phyloP scores from a whole-genome alignment of 2,113 vertebrate species.

The Piliocolobus tephrosceles region DNA sequence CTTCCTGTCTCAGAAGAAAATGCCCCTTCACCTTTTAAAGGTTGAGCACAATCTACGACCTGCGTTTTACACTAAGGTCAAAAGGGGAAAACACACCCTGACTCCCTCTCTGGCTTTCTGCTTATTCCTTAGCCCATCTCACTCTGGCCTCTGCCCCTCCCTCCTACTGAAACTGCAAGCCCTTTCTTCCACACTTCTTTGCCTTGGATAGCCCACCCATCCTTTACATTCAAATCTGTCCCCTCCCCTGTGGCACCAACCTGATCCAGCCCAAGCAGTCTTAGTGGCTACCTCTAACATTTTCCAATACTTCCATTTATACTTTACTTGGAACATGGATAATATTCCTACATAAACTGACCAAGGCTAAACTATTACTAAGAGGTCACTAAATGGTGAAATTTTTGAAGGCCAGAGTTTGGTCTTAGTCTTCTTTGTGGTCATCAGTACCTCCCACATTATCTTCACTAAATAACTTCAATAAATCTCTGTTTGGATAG shows the following conservation, averaged over 20 bases:
- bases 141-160: neutral
- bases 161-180: neutral
- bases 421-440: neutral
- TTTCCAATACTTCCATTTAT: neutral
- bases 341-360: neutral
- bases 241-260: neutral
- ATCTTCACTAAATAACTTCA: neutral
- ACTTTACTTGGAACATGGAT: neutral
- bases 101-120: neutral
- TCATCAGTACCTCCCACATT: neutral
- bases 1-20: neutral
- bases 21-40: neutral
- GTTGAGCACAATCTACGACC: neutral
- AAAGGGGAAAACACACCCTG: neutral
- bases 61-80: neutral
- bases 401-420: neutral
- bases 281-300: neutral
- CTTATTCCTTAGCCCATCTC: neutral
- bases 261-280: neutral
- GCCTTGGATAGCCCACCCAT: neutral
- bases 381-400: neutral
- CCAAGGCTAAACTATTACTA: neutral
- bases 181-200: neutral
- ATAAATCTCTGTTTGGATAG: neutral
- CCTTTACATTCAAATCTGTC: neutral